These are phyloP conservation scores for Tragelaphus oryx DNA, from an alignment of 2,797 vertebrate genomes.

Conservation along the genomic window DNA sequence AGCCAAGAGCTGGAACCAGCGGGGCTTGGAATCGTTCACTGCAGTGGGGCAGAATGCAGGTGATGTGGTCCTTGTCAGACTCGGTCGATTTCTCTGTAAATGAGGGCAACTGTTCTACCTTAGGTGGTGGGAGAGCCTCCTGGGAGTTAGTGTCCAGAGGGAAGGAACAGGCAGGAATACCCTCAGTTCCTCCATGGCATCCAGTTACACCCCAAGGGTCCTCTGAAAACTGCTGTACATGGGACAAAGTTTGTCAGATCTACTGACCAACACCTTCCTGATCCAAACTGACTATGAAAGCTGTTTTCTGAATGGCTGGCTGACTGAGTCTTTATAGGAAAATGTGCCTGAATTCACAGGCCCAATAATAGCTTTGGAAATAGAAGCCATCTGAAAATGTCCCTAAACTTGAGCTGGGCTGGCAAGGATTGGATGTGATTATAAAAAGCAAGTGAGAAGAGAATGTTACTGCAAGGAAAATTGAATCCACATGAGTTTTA, in stretches of 20 bases:
- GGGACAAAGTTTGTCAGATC: neutral
- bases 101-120: neutral
- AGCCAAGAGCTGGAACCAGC: neutral
- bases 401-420: neutral
- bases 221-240: neutral
- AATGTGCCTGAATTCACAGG: neutral
- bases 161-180: fast-evolving
- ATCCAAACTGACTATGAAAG: neutral
- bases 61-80: neutral
- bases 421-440: neutral
- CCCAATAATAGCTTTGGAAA: slow-evolving; percentile 24
- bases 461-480: slow-evolving; percentile 44
- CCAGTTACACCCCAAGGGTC: too few relatives aligned
- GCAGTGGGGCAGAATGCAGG: neutral
- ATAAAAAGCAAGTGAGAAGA: slow-evolving; percentile 37
- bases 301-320: slow-evolving; percentile 24
- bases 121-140: neutral
- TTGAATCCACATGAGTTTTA: slow-evolving; percentile 13
- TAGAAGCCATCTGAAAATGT: slow-evolving; percentile 3
- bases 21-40: fast-evolving
- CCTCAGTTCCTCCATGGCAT: neutral
- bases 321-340: neutral
- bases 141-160: fast-evolving
- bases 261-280: neutral
- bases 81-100: neutral